Conservation (phyloP, 2,888 invertebrate species). For the Nymphalis c-album region DNA sequence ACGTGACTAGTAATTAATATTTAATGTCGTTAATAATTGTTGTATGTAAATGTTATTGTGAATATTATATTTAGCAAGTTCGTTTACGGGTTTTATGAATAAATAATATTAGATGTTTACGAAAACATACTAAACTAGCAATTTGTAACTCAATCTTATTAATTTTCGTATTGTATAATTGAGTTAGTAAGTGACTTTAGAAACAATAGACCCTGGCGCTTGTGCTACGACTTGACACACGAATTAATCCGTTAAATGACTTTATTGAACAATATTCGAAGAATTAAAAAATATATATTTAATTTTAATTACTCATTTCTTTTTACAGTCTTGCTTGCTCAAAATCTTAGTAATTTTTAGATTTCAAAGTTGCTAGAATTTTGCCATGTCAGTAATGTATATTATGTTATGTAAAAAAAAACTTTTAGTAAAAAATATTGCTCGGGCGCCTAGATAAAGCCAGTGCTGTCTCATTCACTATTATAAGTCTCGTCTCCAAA, state of each 20-base stretch:
- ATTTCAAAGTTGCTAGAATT: no score
- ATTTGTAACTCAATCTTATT: background rate
- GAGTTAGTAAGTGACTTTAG: no score
- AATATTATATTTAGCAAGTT: conserved; percentile 50
- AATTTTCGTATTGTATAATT: background rate
- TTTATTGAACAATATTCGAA: no score
- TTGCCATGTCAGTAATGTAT: no score
- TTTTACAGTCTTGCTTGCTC: no score
- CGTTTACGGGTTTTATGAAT: conserved; percentile 57
- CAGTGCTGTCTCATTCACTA: background rate
- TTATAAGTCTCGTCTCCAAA: background rate
- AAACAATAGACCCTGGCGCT: no score
- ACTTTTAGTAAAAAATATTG: background rate
- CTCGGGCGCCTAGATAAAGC: no score
- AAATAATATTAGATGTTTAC: conserved; percentile 29
- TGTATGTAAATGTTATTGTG: background rate
- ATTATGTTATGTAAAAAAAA: background rate
- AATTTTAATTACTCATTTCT: no score
- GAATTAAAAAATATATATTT: no score
- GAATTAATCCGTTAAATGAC: no score
- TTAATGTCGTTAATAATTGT: background rate
- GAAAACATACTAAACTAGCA: conserved; percentile 22
- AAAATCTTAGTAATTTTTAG: no score
- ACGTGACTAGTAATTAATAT: background rate
- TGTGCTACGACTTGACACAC: no score